Percentiles rank a stretch among this genome's conserved stretches.
Evolutionary conservation across 1,140 invertebrate genomes (phyloP).

Genomic region (Rhyzopertha dominica): DNA sequence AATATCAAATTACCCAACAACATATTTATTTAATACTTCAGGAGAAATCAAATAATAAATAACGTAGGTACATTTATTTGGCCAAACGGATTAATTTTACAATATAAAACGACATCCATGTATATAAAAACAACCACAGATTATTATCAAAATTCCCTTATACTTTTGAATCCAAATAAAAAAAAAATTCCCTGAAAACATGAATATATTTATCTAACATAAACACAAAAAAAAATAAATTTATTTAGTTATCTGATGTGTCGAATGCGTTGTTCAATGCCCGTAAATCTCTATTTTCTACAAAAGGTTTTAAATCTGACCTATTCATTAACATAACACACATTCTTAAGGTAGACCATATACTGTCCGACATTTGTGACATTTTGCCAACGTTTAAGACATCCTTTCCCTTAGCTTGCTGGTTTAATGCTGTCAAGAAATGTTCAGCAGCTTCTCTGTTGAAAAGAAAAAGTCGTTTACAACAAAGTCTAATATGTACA

Average conservation of each 20-base stretch:
- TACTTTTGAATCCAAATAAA: too few species aligned
- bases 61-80: too few species aligned
- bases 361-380: constrained; percentile 81
- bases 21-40: too few species aligned
- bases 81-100: too few species aligned
- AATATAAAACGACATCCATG: too few species aligned
- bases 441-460: constrained; percentile 90
- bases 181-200: too few species aligned
- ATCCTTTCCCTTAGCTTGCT: constrained; percentile 77
- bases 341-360: constrained; percentile 92
- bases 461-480: constrained; percentile 29
- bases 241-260: constrained; percentile 23
- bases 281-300: constrained; percentile 66
- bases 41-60: too few species aligned
- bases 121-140: too few species aligned
- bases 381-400: constrained; percentile 47
- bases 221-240: neutral
- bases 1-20: too few species aligned
- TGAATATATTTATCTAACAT: too few species aligned
- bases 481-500: too few species aligned
- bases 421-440: constrained; percentile 86
- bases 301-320: constrained; percentile 67
- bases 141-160: too few species aligned
- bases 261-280: constrained; percentile 60
- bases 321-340: constrained; percentile 82